phyloP scores from a whole-genome alignment of 2,888 invertebrate species.

The Caenorhabditis macrosperma region DNA sequence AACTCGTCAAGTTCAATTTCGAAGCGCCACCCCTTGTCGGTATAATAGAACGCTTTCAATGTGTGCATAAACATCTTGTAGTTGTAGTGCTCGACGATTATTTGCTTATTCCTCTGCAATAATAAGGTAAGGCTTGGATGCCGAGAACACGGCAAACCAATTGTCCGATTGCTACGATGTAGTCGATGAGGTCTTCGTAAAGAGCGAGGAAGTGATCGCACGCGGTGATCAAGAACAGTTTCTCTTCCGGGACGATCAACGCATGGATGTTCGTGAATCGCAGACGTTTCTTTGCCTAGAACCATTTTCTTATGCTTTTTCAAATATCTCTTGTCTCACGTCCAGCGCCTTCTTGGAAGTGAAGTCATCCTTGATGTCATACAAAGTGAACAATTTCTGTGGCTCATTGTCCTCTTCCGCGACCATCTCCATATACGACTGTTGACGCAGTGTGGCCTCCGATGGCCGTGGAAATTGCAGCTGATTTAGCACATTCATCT shows the following conservation, averaged over 20 bases:
- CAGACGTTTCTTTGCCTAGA: conserved; percentile 26
- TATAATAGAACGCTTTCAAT: conserved; percentile 51
- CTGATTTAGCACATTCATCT: conserved; percentile 7
- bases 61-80: conserved; percentile 51
- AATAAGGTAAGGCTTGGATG: neutral
- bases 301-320: neutral
- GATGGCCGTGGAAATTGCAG: neutral
- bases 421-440: conserved; percentile 16
- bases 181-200: conserved; percentile 44
- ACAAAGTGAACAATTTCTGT: conserved; percentile 25
- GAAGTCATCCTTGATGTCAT: conserved; percentile 37
- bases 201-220: conserved; percentile 33
- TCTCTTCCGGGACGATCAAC: conserved; percentile 35
- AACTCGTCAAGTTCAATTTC: conserved; percentile 44
- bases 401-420: conserved; percentile 24
- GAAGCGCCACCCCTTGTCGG: conserved; percentile 48
- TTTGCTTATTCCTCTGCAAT: conserved; percentile 50
- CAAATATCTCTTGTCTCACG: conserved; percentile 17
- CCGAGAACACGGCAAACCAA: conserved; percentile 14
- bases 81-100: conserved; percentile 45
- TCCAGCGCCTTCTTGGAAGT: conserved; percentile 21
- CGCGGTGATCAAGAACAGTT: conserved; percentile 27
- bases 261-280: conserved; percentile 32
- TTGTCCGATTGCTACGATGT: conserved; percentile 34
- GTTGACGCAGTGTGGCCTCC: neutral